phyloP scores from a whole-genome alignment of 2,888 invertebrate species.

The Polyommatus iphigenia region DNA sequence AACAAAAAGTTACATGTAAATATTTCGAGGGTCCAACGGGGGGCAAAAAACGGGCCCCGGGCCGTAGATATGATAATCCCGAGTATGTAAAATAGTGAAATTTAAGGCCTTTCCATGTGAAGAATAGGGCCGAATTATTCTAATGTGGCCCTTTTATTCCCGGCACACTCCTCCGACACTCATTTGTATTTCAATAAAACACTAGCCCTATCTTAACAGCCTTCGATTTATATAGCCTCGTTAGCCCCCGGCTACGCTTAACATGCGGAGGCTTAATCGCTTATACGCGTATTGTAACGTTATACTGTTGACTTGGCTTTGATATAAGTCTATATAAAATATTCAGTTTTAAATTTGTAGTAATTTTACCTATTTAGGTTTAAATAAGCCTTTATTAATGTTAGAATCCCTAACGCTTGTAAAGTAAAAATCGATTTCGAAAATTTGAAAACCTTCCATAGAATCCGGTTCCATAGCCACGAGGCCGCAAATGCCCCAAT shows the following conservation, averaged over 20 bases:
- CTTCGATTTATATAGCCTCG: slow-evolving; percentile 58
- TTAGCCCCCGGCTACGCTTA: slow-evolving; percentile 46
- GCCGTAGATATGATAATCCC: slow-evolving; percentile 78
- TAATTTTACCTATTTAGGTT: too few relatives aligned
- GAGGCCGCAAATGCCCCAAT: background rate
- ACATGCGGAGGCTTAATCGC: slow-evolving; percentile 38
- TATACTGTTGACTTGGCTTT: background rate
- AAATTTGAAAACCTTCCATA: background rate
- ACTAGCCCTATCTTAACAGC: slow-evolving; percentile 77
- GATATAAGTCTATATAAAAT: background rate
- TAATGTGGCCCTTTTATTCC: slow-evolving; percentile 79
- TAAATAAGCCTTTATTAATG: background rate
- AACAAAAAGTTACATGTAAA: slow-evolving; percentile 80
- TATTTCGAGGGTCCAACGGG: slow-evolving; percentile 75
- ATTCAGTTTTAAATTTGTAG: background rate
- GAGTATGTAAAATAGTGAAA: slow-evolving; percentile 80
- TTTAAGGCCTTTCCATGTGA: slow-evolving; percentile 80
- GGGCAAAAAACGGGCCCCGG: slow-evolving; percentile 74
- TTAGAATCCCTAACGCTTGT: background rate
- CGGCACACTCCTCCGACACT: slow-evolving; percentile 68
- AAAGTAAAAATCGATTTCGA: background rate
- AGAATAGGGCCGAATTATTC: slow-evolving; percentile 80
- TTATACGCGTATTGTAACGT: background rate
- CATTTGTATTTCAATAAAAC: slow-evolving; percentile 79
- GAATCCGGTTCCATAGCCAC: background rate